phyloP scores from a whole-genome alignment of 2,797 vertebrate species.

The Brachyrhaphis roseni region DNA sequence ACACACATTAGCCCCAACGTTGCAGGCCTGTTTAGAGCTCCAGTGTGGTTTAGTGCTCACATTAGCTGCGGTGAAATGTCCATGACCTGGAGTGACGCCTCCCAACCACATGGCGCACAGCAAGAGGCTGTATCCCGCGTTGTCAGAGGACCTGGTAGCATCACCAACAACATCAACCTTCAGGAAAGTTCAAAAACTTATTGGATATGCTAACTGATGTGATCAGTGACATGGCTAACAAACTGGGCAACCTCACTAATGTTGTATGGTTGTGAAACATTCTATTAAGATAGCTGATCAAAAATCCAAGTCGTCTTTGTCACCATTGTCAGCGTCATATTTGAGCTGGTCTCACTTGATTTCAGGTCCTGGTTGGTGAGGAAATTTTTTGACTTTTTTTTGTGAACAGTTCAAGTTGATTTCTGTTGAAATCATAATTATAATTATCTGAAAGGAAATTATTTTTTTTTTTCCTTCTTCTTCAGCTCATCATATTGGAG shows the following conservation, averaged over 20 bases:
- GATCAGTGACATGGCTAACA: not conserved
- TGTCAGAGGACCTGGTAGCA: not conserved
- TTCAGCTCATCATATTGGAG: not conserved
- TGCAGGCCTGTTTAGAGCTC: not conserved
- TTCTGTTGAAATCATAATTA: not conserved
- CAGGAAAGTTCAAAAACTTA: not conserved
- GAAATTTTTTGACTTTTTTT: not conserved
- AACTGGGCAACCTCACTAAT: not conserved
- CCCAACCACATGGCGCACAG: not conserved
- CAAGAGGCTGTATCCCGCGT: not conserved
- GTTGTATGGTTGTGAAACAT: not conserved
- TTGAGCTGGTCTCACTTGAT: not conserved
- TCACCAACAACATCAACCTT: not conserved
- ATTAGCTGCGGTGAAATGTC: not conserved
- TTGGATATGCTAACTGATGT: not conserved
- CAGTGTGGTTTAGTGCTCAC: not conserved
- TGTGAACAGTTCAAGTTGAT: not conserved
- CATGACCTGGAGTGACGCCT: too few relatives aligned
- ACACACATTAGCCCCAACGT: not conserved
- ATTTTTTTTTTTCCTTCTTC: not conserved
- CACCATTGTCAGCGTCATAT: not conserved
- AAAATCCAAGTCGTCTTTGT: not conserved
- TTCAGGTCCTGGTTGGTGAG: not conserved
- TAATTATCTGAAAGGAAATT: not conserved
- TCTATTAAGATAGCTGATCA: not conserved